A percentile compares a stretch with the other conserved stretches of the same genome.
Evolutionary conservation across 2,797 vertebrate species (phyloP).

Genomic region (Gambusia yucatana): DNA sequence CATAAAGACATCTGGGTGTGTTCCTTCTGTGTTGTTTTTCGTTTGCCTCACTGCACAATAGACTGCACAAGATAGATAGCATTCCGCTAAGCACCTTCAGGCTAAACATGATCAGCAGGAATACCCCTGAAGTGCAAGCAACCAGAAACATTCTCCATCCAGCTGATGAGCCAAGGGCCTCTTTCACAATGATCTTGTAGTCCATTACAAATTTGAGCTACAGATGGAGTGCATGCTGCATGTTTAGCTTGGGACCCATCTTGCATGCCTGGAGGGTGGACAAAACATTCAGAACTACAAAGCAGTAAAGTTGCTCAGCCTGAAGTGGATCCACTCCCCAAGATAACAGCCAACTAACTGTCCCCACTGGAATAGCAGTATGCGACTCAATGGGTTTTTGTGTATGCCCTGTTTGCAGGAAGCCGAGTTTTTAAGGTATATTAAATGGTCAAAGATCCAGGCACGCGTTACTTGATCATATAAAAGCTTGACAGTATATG

Average conservation of each 20-base stretch:
- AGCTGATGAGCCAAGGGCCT: constrained; percentile 54
- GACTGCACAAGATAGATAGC: constrained; percentile 48
- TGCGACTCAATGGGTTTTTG: constrained; percentile 2
- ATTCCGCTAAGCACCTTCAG: constrained; percentile 23
- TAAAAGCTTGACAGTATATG: background rate
- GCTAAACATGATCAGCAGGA: constrained; percentile 50
- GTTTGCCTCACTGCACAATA: constrained; percentile 36
- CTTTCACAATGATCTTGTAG: constrained; percentile 42
- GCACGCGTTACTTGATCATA: background rate
- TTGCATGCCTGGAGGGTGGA: constrained; percentile 38
- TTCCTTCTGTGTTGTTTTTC: constrained; percentile 9
- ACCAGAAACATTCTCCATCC: constrained; percentile 49
- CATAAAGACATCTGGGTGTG: constrained; percentile 19
- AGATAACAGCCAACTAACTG: constrained; percentile 37
- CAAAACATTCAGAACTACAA: constrained; percentile 39
- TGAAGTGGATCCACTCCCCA: constrained; percentile 27
- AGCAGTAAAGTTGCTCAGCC: constrained; percentile 30
- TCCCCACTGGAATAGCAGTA: constrained; percentile 5
- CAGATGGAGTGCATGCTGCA: constrained; percentile 39
- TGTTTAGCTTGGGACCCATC: constrained; percentile 50
- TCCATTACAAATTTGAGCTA: constrained; percentile 59
- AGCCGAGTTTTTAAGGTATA: background rate
- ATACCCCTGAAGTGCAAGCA: constrained; percentile 44
- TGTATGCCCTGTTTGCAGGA: background rate
- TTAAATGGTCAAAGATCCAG: constrained; percentile 1